Percentiles rank a stretch among this genome's conserved stretches.
Evolutionary conservation across 2,797 vertebrate species (phyloP).

Genomic region (Meda fulgida): DNA sequence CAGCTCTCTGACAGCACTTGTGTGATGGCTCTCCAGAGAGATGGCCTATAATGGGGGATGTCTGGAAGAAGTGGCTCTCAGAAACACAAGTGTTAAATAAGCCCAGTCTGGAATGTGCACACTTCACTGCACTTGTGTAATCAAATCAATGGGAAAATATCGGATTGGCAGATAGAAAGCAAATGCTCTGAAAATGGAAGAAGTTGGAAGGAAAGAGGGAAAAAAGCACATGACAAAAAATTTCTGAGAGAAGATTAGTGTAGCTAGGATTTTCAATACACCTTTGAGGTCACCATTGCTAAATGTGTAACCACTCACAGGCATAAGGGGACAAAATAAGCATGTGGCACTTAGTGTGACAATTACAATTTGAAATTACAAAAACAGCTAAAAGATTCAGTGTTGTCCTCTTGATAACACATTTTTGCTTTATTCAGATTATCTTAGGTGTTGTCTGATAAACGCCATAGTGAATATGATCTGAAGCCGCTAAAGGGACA

Average conservation of each 20-base stretch:
- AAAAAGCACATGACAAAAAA: background rate
- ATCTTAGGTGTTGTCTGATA: no score
- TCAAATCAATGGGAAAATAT: constrained; percentile 51
- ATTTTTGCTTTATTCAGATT: background rate
- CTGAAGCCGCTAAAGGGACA: no score
- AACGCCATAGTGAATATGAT: no score
- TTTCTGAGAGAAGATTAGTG: constrained; percentile 3
- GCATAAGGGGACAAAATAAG: background rate
- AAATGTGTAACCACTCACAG: background rate
- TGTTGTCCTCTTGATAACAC: background rate
- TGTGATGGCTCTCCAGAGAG: constrained; percentile 61
- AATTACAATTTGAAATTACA: background rate
- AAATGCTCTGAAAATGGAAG: constrained; percentile 39
- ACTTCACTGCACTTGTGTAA: constrained; percentile 52
- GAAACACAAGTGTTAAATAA: constrained; percentile 24
- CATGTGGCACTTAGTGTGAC: background rate
- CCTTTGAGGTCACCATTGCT: background rate
- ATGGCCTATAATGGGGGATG: constrained; percentile 44
- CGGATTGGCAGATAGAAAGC: constrained; percentile 46
- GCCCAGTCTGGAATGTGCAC: constrained; percentile 34
- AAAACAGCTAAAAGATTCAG: background rate
- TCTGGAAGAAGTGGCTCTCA: constrained; percentile 40
- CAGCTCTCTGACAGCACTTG: constrained; percentile 46
- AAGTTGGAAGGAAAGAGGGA: background rate
- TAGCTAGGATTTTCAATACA: constrained; percentile 10